A percentile compares a stretch with the other conserved stretches of the same genome.
Evolutionary conservation across 2,113 vertebrate species (phyloP).

Genomic region (Rattus rattus): DNA sequence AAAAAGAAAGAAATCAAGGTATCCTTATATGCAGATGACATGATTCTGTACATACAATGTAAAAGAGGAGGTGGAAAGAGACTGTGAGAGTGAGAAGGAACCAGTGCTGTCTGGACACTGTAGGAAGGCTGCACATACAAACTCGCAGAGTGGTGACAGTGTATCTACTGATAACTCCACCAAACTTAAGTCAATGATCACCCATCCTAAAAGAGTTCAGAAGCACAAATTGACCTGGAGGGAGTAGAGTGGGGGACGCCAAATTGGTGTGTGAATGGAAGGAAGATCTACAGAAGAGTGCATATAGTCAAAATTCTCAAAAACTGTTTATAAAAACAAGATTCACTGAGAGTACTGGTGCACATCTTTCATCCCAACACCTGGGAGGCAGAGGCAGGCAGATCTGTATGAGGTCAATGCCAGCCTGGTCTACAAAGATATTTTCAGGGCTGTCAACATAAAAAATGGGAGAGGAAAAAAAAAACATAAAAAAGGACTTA

Average conservation of each 20-base stretch:
- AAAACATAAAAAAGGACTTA: neutral
- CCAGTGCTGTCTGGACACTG: neutral
- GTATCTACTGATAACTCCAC: neutral
- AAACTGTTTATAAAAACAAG: neutral
- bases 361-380: neutral
- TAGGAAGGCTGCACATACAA: neutral
- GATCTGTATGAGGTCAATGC: neutral
- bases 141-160: neutral
- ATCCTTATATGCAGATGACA: neutral
- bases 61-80: neutral
- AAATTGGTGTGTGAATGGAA: neutral
- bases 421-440: neutral
- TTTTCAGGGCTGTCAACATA: neutral
- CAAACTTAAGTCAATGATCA: neutral
- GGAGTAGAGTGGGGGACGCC: neutral
- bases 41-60: neutral
- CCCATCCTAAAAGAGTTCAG: neutral
- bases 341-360: too few relatives aligned
- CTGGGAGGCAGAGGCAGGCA: neutral
- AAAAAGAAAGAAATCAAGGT: neutral
- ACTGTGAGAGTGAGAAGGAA: neutral
- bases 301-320: neutral
- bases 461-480: neutral
- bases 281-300: neutral
- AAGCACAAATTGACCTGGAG: neutral